Base-by-base conservation (phyloP, 1,140 invertebrate species). In the Drosophila burlai region DNA sequence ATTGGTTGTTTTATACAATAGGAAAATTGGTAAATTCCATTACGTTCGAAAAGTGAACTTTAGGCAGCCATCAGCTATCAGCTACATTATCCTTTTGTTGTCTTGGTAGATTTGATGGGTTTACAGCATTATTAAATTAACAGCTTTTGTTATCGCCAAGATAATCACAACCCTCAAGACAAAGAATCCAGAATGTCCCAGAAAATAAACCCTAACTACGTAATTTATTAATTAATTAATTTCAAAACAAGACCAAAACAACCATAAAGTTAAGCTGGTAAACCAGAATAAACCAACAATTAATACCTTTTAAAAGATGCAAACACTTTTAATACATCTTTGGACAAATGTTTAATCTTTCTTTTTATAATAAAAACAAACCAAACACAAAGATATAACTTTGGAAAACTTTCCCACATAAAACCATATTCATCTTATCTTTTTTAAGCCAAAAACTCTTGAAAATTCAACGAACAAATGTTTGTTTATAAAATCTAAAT, bases 121-220 rank as follows among this genome's bases (percentile, higher is more conserved):
- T 55, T 55, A 55, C 52, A 55, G 52, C 34, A 16, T 16, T 38
- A 38, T 55, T 55, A 55, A 55, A 24, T 55, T 15, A 38, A 55
- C 13, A 38, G 13, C 52, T 16, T 21, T 55, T 15, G 13, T 38
- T 38, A 38, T 55, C 52, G 5, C 1, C 34, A 7, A 55, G 31
- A 55, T 38, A 55, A 55, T 55, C 18, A 55, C 34, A 38, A 29
- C 4, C 31, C 16, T 24, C 4, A 24, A 21, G 18, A 38, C 52
- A 55, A 55, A 16, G 18, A 54, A 36, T 36, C 3, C 10, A 9
- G 18, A 36, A 38, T 36, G 16, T 10, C 8, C 18, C 3, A 24
- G 52, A 55, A 36, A 55, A 9, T 38, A 4, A 55, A 38, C 31
- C 4, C 4, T 9, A 24, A 55, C 18, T 38, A 55, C 52, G 52